A percentile compares a stretch with the other conserved stretches of the same genome.
These are phyloP conservation scores for Pristionchus arcanus DNA, from an alignment of 2,888 invertebrate species.

Conservation along the genomic window DNA sequence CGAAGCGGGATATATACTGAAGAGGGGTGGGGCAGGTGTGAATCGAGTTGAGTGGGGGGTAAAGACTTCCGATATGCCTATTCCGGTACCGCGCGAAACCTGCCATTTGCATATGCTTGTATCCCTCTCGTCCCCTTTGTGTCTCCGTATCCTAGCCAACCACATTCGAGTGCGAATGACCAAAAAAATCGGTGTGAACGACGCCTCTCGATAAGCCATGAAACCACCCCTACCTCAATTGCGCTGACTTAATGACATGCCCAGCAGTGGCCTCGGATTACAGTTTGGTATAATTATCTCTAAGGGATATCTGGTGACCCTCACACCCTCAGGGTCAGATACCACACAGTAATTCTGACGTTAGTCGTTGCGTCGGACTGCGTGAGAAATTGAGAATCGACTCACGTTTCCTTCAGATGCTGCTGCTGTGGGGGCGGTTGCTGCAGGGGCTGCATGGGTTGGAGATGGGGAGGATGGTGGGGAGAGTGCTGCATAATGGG, in stretches of 20 bases:
- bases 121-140: background rate
- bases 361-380: too few relatives aligned
- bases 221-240: too few relatives aligned
- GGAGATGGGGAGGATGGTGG: background rate
- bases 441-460: background rate
- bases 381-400: background rate
- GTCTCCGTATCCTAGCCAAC: background rate
- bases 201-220: too few relatives aligned
- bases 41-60: background rate
- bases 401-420: slow-evolving; percentile 40
- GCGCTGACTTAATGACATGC: too few relatives aligned
- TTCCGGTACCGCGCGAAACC: background rate
- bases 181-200: too few relatives aligned
- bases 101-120: background rate
- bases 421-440: background rate
- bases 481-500: background rate
- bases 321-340: too few relatives aligned
- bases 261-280: too few relatives aligned
- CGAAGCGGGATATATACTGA: background rate
- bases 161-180: background rate
- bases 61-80: background rate
- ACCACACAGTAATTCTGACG: too few relatives aligned
- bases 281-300: too few relatives aligned
- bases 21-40: background rate
- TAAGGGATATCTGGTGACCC: too few relatives aligned